Base-by-base conservation (phyloP, 2,113 vertebrate genomes). In the Mastomys coucha region DNA sequence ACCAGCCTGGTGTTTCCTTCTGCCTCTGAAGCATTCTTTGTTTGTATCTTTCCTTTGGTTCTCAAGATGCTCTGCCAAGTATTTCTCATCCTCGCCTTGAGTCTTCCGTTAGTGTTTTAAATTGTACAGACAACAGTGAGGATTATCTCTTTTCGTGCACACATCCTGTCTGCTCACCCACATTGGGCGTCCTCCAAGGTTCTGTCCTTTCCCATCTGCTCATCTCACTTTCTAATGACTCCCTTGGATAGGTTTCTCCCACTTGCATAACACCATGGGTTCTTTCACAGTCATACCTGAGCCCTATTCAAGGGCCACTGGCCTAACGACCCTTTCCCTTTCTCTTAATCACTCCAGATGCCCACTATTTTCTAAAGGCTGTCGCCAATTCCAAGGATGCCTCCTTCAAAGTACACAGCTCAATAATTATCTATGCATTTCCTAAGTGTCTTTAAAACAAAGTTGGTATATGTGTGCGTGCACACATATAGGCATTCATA, bases 131-230 rank as follows among this genome's bases (percentile, higher is more conserved):
- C 88, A 88, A 91, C 58, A 91, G 80, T 67, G 91, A 89, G 91
- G 87, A 73, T 93, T 86, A 51, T 84, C 88, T 92, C 88, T 92
- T 39, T 91, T 42, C 33, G n/a, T 39, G 73, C 91, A 91, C 86
- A 65, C 63, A 78, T 91, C 81, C 94, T 82, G 56, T 93, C 89
- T 91, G 78, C 89, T 58, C 91, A 76, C 93, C 94, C 67, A 28
- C 92, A 58, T 39, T 96, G 97, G 97, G 94, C 73, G 85, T 92
- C 93, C 91, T 96, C 96, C 96, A 95, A 78, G 56, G 90, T 88
- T 91, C 76, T 56, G 84, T 93, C 91, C 97, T 97, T 82, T 93
- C 76, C 94, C 96, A 97, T 95, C 94, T 97, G 97, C 95, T 96
- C 93, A 24, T 80, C 90, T 96, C 67, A 3, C 94, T 93, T 56